Evolutionary conservation across 37 sponge, comb jelly and placozoan genomes (phyloP).

Genomic region (Cliona cf. orientalis): DNA sequence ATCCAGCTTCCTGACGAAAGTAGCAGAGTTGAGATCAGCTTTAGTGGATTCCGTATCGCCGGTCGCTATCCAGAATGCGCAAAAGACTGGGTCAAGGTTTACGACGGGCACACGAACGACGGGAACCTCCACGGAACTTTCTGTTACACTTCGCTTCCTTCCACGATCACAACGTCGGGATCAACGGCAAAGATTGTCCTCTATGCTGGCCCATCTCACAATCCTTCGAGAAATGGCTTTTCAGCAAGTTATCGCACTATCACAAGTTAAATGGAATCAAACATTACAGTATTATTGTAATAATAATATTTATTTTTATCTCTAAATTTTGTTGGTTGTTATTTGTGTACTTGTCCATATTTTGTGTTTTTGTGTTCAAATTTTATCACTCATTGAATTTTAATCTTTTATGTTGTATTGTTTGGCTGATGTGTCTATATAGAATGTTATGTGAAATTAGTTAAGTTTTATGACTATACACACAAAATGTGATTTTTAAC

Average conservation of each 20-base stretch:
- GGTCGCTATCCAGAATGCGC: not conserved
- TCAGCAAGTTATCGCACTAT: not conserved
- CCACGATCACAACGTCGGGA: not conserved
- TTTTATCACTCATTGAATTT: no score
- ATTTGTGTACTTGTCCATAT: not conserved
- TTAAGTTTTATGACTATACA: no score
- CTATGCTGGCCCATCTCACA: not conserved
- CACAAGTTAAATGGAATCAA: not conserved
- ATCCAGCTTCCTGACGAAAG: not conserved
- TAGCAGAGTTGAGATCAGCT: conserved; percentile 2
- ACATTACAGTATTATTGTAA: not conserved
- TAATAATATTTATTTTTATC: not conserved
- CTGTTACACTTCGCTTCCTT: not conserved
- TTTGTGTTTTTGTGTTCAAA: no score
- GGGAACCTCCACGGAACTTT: not conserved
- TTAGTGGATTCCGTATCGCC: conserved; percentile 8
- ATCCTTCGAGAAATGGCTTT: not conserved
- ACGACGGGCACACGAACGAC: not conserved
- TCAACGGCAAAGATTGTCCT: not conserved
- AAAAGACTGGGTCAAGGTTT: conserved; percentile 2
- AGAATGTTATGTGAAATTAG: no score
- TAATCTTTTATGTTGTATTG: no score
- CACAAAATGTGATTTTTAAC: no score
- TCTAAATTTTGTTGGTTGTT: not conserved
- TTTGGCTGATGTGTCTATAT: no score